Percentiles rank a stretch among this genome's conserved stretches.
These are phyloP conservation scores for Lonchura striata DNA, from an alignment of 2,113 vertebrate species.

Conservation along the genomic window DNA sequence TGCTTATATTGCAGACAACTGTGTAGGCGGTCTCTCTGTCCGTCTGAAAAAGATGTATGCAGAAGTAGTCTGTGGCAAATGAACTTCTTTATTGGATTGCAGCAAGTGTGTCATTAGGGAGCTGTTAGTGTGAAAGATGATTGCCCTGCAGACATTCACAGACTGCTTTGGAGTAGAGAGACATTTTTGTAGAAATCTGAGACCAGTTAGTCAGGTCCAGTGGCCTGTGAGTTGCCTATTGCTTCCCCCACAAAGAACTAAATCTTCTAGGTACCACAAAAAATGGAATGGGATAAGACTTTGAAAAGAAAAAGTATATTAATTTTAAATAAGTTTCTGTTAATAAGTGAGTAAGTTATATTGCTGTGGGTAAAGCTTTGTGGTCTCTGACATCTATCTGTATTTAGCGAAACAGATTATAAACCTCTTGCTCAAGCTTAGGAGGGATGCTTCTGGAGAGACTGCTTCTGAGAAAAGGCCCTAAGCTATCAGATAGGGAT, in stretches of 20 bases:
- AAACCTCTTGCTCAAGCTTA: background rate
- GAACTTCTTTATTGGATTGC: background rate
- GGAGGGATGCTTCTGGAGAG: background rate
- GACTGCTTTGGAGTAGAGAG: background rate
- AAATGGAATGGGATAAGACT: background rate
- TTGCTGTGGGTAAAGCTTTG: background rate
- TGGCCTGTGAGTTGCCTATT: background rate
- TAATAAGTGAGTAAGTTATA: background rate
- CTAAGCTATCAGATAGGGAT: background rate
- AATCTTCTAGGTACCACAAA: background rate
- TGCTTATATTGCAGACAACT: background rate
- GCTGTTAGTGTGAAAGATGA: background rate
- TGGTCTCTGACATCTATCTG: background rate
- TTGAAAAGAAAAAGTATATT: background rate
- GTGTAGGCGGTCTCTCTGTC: background rate
- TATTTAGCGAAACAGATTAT: background rate
- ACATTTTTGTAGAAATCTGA: background rate
- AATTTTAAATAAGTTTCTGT: background rate
- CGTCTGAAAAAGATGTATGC: background rate
- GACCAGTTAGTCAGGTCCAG: slow-evolving; percentile 8
- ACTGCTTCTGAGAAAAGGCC: background rate
- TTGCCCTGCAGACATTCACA: slow-evolving; percentile 12
- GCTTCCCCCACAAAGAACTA: background rate
- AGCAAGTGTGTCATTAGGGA: slow-evolving; percentile 10
- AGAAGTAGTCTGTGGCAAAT: background rate